phyloP scores from a whole-genome alignment of 2,797 vertebrate species.

The Clarias platycephalus region DNA sequence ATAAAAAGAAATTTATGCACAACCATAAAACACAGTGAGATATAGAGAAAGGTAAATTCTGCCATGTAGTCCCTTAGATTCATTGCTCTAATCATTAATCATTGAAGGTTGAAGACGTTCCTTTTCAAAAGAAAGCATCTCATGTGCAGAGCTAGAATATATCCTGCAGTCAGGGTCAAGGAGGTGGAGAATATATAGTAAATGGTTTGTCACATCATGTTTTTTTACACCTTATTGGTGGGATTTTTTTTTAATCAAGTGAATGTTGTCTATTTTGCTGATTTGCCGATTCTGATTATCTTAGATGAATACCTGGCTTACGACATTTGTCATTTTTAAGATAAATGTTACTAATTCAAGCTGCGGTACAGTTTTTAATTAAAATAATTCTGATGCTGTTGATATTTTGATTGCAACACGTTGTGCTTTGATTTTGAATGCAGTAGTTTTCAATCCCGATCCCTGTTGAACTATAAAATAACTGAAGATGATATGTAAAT shows the following conservation, averaged over 20 bases:
- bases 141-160: conserved; percentile 47
- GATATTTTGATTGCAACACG: neutral
- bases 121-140: neutral
- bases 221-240: conserved; percentile 26
- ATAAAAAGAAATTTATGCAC: conserved; percentile 9
- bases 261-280: neutral
- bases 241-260: neutral
- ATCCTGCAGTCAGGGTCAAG: conserved; percentile 49
- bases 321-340: neutral
- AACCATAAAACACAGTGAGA: conserved; percentile 13
- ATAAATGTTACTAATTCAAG: neutral
- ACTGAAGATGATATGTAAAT: neutral
- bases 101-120: neutral
- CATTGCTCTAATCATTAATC: neutral
- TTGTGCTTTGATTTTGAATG: neutral
- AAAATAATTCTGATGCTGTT: neutral
- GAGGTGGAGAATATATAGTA: conserved; percentile 53
- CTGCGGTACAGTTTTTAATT: neutral
- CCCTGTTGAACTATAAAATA: neutral
- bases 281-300: neutral
- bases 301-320: neutral
- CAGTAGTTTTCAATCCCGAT: neutral
- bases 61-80: neutral
- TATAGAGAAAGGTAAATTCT: neutral
- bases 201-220: conserved; percentile 50